A percentile compares a stretch with the other conserved stretches of the same genome.
phyloP scores from a whole-genome alignment of 2,113 vertebrate genomes.

The Rafetus swinhoei region DNA sequence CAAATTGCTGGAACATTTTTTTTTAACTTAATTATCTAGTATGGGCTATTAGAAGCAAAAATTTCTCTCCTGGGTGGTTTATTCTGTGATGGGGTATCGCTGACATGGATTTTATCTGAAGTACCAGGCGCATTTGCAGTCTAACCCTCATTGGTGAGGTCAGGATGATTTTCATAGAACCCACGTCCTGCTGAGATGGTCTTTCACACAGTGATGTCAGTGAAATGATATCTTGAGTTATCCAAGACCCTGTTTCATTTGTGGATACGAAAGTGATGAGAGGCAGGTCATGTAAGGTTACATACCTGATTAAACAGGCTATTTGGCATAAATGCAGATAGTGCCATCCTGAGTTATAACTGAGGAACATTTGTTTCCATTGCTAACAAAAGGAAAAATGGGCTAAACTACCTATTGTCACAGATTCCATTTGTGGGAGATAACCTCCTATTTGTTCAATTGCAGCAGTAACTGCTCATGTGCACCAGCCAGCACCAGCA shows the following conservation, averaged over 20 bases:
- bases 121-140: conserved; percentile 26
- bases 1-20: conserved; percentile 3
- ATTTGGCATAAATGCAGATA: not conserved
- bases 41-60: not conserved
- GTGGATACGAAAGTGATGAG: rapidly evolving
- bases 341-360: not conserved
- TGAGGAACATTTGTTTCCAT: not conserved
- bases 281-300: not conserved
- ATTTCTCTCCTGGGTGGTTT: conserved; percentile 36
- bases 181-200: not conserved
- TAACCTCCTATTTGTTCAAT: not conserved
- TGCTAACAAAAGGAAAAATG: not conserved
- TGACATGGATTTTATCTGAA: conserved; percentile 49
- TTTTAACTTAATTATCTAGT: conserved; percentile 49
- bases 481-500: not conserved
- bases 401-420: not conserved
- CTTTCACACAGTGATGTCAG: not conserved
- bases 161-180: not conserved
- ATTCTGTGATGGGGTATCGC: conserved; percentile 28
- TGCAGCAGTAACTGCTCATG: not conserved
- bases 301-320: rapidly evolving
- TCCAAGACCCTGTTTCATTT: rapidly evolving
- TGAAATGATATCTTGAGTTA: not conserved
- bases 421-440: not conserved
- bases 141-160: not conserved